These are phyloP conservation scores for Petromus typicus DNA, from an alignment of 2,113 vertebrate species.

Conservation along the genomic window DNA sequence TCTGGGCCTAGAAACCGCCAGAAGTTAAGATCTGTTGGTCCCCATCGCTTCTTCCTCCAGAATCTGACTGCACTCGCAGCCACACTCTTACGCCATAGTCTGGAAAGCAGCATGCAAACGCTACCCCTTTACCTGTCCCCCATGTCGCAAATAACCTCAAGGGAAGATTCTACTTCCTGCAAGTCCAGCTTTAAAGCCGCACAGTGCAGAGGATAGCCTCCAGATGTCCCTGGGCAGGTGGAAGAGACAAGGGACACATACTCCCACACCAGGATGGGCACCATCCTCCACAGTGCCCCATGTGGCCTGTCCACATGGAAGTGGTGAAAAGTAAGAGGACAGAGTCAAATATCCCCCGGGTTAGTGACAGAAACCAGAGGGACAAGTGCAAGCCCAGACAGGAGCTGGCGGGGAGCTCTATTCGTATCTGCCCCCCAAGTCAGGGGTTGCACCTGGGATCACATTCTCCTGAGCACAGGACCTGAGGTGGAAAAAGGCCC, in stretches of 20 bases:
- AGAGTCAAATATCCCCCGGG: neutral
- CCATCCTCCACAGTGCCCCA: neutral
- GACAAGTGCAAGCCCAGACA: neutral
- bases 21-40: neutral
- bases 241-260: neutral
- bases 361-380: neutral
- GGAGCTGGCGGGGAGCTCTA: neutral
- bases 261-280: neutral
- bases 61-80: neutral
- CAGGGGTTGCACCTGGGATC: fast-evolving
- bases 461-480: neutral
- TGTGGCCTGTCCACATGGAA: neutral
- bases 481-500: neutral
- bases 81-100: neutral
- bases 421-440: neutral
- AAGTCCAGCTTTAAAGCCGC: neutral
- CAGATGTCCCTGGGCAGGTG: fast-evolving
- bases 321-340: neutral
- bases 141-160: too few relatives aligned
- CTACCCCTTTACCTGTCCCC: neutral
- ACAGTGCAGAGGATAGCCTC: neutral
- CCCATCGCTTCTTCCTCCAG: neutral
- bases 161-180: neutral
- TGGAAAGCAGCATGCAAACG: neutral
- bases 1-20: neutral